Conservation (phyloP, 2,888 invertebrate genomes). For the Cheilosia grossa region DNA sequence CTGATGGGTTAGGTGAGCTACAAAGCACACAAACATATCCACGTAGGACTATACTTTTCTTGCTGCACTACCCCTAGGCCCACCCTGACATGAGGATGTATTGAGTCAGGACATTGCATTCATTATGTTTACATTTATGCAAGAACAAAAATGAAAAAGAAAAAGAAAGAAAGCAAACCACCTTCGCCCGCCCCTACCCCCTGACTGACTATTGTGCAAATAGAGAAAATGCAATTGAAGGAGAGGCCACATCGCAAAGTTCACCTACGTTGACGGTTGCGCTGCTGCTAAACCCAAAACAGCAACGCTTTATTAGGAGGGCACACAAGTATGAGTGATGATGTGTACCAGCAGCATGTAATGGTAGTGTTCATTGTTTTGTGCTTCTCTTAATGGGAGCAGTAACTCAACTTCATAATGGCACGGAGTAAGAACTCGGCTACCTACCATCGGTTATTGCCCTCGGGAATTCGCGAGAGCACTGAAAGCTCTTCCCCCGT, state of each 20-base stretch:
- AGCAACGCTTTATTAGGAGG: constrained; percentile 5
- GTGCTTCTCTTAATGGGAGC: constrained; percentile 4
- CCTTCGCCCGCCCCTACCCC: no score
- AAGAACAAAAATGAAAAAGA: background rate
- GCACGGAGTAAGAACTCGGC: constrained; percentile 10
- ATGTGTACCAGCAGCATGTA: constrained; percentile 18
- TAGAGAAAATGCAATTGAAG: constrained; percentile 32
- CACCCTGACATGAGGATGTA: constrained; percentile 23
- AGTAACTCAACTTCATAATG: constrained; percentile 32
- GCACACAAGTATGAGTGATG: constrained; percentile 30
- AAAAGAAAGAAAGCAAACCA: background rate
- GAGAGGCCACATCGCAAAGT: constrained; percentile 26
- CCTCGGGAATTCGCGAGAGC: constrained; percentile 34
- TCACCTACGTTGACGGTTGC: constrained; percentile 24
- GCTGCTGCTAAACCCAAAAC: constrained; percentile 7
- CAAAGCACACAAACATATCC: background rate
- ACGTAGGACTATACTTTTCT: background rate
- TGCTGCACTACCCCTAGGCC: background rate
- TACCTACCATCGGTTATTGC: constrained; percentile 42
- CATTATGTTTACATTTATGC: constrained; percentile 39
- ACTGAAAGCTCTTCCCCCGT: constrained; percentile 21
- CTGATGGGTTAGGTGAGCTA: background rate
- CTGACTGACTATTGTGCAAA: background rate
- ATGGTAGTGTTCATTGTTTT: constrained; percentile 12
- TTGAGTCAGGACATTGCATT: constrained; percentile 31